Base-by-base conservation (phyloP, 2,888 invertebrate species). In the Erebia palarica region DNA sequence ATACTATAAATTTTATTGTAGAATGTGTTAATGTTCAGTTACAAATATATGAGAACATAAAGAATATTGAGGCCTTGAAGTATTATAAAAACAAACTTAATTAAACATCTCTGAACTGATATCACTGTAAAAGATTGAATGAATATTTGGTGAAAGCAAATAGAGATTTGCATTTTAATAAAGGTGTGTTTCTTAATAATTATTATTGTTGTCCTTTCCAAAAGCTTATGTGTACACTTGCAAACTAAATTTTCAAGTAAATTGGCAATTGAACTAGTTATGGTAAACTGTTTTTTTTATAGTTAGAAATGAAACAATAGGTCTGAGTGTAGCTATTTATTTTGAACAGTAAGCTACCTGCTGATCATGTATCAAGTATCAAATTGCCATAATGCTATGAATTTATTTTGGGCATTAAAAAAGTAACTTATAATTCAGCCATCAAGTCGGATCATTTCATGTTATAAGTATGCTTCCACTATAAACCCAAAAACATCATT, bases 21-120 rank as follows among this genome's bases (percentile, higher is more conserved):
- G 95, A 96, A 82, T 94, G 95, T 82, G 95, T 95, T 0, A 97
- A 96, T 88, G 87, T 96, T 65, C 96, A 96, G 81, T 85, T 94
- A 11, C 94, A 95, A 82, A 85, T 97, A 68, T 70, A 82, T 63
- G 84, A 83, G 51, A 89, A 88, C 78, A 73, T 86, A 18, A 85
- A 82, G 65, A 82, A 87, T 77, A 86, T 90, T 71, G 75, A 82
- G 10, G 75, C 80, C 2, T 79, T 93, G 60, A 85, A 84, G 68
- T 81, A 78, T 13, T 90, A 86, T 69, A 86, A 87, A 71, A 74
- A 76, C 75, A 65, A 27, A 14, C 11, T 65, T 42, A 21, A 47
- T 14, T 61, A 18, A 61, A 16, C 10, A 18, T 60, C 3, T 13
- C 42, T 10, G 10, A 18, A 60, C 16, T 44, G 16, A 16, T 60